Base-by-base conservation (phyloP, 2,888 invertebrate species). In the Tachina grossa region DNA sequence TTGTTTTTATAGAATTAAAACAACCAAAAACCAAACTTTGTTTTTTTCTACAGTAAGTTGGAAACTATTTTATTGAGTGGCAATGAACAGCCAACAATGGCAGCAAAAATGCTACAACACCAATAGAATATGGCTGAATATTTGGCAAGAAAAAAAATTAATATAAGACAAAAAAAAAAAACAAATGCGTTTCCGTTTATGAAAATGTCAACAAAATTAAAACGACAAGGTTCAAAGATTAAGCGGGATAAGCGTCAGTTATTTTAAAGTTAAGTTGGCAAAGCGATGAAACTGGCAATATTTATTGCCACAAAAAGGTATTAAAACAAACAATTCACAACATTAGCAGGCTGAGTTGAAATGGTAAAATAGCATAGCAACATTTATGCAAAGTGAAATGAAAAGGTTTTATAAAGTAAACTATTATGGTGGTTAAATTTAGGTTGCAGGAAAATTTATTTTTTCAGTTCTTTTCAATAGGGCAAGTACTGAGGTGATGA, bases 161-260 rank as follows among this genome's bases (percentile, higher is more conserved):
- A 59, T 80, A 49, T 63, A 53, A 68, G 51, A 49, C 75, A 89
- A 90, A 31, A 6, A 89, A 90, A 31, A 6, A 31, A 90, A 90
- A 89, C 90, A 91, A 75, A 91, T 89, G 89, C 89, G 90, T 88
- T 90, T 91, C 90, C 90, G 90, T 87, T 89, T 89, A 89, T 77
- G 86, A 77, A 84, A 82, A 74, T 80, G 86, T 85, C 53, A 78
- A 84, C 83, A 87, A 91, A 92, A 92, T 91, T 90, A 90, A 91
- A 92, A 91, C 90, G 92, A 90, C 91, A 91, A 91, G 91, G 91
- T 92, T 92, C 92, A 91, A 89, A 91, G 90, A 89, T 91, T 91
- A 91, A 91, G 90, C 92, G 91, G 90, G 90, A 89, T 92, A 89
- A 89, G 88, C 91, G 92, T 91, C 91, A 90, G 88, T 91, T 90